A percentile compares a stretch with the other conserved stretches of the same genome.
Conservation (phyloP, 2,888 invertebrate genomes). For the Calliopum simillimum region DNA sequence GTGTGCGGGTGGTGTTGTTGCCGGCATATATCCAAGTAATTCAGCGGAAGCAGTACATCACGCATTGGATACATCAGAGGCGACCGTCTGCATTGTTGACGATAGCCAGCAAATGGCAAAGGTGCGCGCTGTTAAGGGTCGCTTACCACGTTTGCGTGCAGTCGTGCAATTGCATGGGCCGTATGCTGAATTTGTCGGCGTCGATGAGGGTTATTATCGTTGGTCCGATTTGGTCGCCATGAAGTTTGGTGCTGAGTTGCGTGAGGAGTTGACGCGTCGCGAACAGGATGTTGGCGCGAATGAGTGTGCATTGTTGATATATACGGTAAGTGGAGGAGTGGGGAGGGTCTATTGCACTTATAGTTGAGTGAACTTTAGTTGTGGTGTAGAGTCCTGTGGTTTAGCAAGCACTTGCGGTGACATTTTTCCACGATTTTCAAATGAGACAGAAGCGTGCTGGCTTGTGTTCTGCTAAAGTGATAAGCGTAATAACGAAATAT, state of each 20-base stretch:
- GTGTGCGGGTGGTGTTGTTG: slow-evolving; percentile 86
- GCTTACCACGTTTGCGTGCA: slow-evolving; percentile 80
- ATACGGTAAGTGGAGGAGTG: slow-evolving; percentile 75
- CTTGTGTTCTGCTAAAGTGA: no score
- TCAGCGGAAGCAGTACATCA: slow-evolving; percentile 85
- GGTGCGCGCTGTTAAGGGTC: slow-evolving; percentile 75
- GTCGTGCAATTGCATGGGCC: slow-evolving; percentile 71
- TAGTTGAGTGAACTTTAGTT: not conserved
- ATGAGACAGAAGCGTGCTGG: no score
- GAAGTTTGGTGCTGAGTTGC: slow-evolving; percentile 70
- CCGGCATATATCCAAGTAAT: slow-evolving; percentile 92
- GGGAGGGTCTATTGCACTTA: not conserved
- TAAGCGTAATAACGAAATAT: no score
- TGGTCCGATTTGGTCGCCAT: slow-evolving; percentile 53
- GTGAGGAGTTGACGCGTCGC: slow-evolving; percentile 73
- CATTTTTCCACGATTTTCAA: no score
- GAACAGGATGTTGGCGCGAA: slow-evolving; percentile 78
- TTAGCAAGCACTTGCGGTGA: not conserved
- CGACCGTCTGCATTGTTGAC: slow-evolving; percentile 88
- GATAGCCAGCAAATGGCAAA: slow-evolving; percentile 88
- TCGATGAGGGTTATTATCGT: slow-evolving; percentile 60
- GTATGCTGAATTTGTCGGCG: slow-evolving; percentile 57
- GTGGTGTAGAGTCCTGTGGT: not conserved
- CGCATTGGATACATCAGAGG: slow-evolving; percentile 77
- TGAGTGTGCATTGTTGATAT: slow-evolving; percentile 86